Evolutionary conservation across 1,140 invertebrate species (phyloP).

Genomic region (Cylas formicarius): DNA sequence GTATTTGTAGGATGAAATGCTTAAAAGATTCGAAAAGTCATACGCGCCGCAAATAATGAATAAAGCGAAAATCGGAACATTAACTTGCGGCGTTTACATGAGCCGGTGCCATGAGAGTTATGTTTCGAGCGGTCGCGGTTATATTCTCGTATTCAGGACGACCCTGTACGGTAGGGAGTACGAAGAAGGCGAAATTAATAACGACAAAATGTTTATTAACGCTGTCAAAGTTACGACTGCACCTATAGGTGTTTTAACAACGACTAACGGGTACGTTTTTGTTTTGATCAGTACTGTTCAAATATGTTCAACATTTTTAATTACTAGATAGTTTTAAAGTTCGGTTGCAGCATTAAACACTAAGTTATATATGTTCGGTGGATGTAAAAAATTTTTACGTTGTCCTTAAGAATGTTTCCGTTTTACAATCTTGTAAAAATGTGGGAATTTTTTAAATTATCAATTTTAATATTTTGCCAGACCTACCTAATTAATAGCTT

Average conservation of each 20-base stretch:
- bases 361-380: too few relatives aligned
- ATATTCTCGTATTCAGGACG: conserved; percentile 31
- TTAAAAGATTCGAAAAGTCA: conserved; percentile 14
- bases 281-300: too few relatives aligned
- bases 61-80: conserved; percentile 21
- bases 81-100: conserved; percentile 30
- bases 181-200: conserved; percentile 23
- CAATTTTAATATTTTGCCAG: too few relatives aligned
- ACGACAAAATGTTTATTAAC: conserved; percentile 32
- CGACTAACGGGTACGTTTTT: conserved; percentile 27
- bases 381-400: too few relatives aligned
- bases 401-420: too few relatives aligned
- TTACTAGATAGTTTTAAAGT: too few relatives aligned
- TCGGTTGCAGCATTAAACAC: too few relatives aligned
- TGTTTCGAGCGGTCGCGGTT: conserved; percentile 25
- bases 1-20: conserved; percentile 18
- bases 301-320: conserved; percentile 6
- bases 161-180: conserved; percentile 27
- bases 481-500: too few relatives aligned
- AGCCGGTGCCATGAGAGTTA: conserved; percentile 31
- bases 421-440: too few relatives aligned
- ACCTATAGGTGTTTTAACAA: conserved; percentile 11
- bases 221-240: conserved; percentile 26
- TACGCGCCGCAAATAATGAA: conserved; percentile 20
- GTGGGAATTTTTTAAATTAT: too few relatives aligned